These are phyloP conservation scores for Peromyscus attwateri DNA, from an alignment of 2,797 vertebrate genomes.

Conservation along the genomic window DNA sequence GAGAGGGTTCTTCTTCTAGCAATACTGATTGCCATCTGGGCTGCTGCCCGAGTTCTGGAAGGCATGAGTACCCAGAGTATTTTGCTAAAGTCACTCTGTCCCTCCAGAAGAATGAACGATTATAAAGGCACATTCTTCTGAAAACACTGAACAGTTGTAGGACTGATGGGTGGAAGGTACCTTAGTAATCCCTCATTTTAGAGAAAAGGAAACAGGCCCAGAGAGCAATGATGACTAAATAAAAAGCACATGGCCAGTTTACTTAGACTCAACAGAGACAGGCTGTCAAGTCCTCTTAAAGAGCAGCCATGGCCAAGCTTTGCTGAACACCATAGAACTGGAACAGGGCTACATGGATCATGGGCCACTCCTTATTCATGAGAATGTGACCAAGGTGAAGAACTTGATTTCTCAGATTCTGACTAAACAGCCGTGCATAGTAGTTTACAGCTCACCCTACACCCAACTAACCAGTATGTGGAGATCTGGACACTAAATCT, in stretches of 20 bases:
- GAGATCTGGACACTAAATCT: background rate
- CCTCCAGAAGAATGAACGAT: background rate
- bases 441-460: background rate
- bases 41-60: background rate
- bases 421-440: background rate
- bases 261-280: background rate
- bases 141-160: background rate
- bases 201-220: constrained; percentile 57
- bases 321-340: background rate
- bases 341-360: background rate
- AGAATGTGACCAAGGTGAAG: constrained; percentile 18
- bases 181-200: constrained; percentile 33
- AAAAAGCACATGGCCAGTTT: background rate
- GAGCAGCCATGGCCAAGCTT: background rate
- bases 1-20: background rate
- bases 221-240: constrained; percentile 45
- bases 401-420: constrained; percentile 41
- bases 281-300: background rate
- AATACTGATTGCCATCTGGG: background rate
- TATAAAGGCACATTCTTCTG: background rate
- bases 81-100: background rate
- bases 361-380: background rate
- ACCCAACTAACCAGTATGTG: background rate
- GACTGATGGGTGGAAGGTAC: background rate
- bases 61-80: background rate